phyloP scores from a whole-genome alignment of 2,888 invertebrate species.

The Ophioninae sp. region DNA sequence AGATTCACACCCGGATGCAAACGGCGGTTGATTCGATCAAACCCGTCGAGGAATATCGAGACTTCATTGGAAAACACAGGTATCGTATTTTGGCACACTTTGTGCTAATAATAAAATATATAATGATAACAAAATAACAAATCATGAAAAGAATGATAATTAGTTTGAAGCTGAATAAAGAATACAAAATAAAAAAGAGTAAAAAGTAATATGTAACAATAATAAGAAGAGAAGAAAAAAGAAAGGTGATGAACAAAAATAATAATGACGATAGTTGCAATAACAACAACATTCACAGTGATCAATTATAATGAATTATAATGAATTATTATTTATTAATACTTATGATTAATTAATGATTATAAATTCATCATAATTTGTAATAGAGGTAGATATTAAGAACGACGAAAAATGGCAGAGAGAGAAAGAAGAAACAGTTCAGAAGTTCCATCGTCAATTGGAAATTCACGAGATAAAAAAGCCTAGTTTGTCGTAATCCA shows the following conservation, averaged over 20 bases:
- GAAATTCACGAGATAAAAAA: neutral
- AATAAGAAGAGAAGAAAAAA: neutral
- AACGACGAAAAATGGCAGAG: too few relatives aligned
- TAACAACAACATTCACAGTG: neutral
- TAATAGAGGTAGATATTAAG: neutral
- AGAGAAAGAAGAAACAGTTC: neutral
- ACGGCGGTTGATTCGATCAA: conserved; percentile 89
- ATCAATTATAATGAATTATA: neutral
- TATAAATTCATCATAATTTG: neutral
- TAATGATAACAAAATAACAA: too few relatives aligned
- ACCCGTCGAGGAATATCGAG: conserved; percentile 93
- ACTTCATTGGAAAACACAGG: conserved; percentile 94
- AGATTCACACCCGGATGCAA: conserved; percentile 91
- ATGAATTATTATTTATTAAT: neutral
- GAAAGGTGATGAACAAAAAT: neutral
- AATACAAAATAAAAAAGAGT: too few relatives aligned
- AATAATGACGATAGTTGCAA: neutral
- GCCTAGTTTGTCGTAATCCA: neutral
- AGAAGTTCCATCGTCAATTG: neutral
- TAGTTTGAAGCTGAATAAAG: too few relatives aligned
- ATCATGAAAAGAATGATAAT: too few relatives aligned
- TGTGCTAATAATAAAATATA: too few relatives aligned
- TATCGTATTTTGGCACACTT: conserved; percentile 79
- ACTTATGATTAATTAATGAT: too few relatives aligned
- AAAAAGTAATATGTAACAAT: neutral